phyloP scores from a whole-genome alignment of 2,113 vertebrate genomes.

The Mastomys coucha region DNA sequence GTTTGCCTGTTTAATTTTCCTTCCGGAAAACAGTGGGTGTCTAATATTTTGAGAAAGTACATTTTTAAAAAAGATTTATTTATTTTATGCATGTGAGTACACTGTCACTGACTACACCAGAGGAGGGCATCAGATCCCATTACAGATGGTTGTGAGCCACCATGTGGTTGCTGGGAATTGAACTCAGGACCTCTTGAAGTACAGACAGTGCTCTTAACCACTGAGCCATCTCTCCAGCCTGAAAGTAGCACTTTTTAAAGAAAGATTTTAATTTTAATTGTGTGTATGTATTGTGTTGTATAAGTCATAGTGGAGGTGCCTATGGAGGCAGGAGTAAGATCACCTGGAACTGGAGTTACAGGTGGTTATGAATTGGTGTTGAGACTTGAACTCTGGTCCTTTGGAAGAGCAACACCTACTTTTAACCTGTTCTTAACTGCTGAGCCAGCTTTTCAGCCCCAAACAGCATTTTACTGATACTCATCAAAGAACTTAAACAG shows the following conservation, averaged over 20 bases:
- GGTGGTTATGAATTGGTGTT: background rate
- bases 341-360: background rate
- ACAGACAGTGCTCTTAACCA: no score
- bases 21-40: conserved; percentile 24
- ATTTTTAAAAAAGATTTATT: background rate
- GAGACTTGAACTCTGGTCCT: background rate
- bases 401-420: background rate
- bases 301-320: background rate
- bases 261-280: background rate
- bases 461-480: background rate
- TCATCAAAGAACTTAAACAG: conserved; percentile 39
- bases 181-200: no score
- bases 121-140: no score
- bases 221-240: no score
- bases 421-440: background rate
- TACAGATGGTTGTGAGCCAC: no score
- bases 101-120: no score
- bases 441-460: background rate
- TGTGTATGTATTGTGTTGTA: background rate
- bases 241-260: conserved; percentile 10
- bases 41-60: conserved; percentile 43
- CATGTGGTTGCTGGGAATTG: no score
- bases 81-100: background rate
- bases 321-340: background rate
- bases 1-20: conserved; percentile 33